Base-by-base conservation (phyloP, 2,797 vertebrate genomes). In the Peromyscus aztecus region DNA sequence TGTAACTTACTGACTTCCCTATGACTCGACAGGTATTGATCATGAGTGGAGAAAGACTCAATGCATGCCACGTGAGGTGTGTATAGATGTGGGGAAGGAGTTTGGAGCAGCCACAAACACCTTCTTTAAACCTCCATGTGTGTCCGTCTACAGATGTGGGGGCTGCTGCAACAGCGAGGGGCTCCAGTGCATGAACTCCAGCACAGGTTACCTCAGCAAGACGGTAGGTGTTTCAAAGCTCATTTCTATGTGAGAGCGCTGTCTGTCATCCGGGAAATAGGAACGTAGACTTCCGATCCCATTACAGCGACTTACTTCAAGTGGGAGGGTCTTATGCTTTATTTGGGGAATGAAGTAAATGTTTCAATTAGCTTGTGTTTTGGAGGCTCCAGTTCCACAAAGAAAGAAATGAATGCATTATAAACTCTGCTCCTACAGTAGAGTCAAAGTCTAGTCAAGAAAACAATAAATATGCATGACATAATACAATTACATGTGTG, bases 111-210 rank as follows among this genome's bases (percentile, higher is more conserved):
- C 99, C 97, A 99, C 99, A 99, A 99, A 99, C 99, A 99, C 99
- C 99, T 99, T 99, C 99, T 99, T 99, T 99, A 99, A 99, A 99
- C 99, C 99, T 94, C 99, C 99, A 98, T 99, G 99, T 99, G 99
- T 99, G 99, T 99, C 99, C 98, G 99, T 99, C 99, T 99, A 99
- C 99, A 99, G 99, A 99, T 99, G 99, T 99, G 99, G 99, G 98
- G 99, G 99, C 97, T 99, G 99, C 99, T 99, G 99, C 98, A 99
- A 99, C 99, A 99, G 99, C 40, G 99, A 99, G 98, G 99, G 99
- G 97, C 99, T 99, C 97, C 99, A 99, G 96, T 99, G 99, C 98
- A 99, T 99, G 99, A 99, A 99, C 98, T 99, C 99, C 98, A 99
- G 99, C 99, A 99, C 99, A 95, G 99, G 99, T 96, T 99, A 99